Evolutionary conservation across 2,797 vertebrate genomes (phyloP).

Genomic region (Gallirallus australis): DNA sequence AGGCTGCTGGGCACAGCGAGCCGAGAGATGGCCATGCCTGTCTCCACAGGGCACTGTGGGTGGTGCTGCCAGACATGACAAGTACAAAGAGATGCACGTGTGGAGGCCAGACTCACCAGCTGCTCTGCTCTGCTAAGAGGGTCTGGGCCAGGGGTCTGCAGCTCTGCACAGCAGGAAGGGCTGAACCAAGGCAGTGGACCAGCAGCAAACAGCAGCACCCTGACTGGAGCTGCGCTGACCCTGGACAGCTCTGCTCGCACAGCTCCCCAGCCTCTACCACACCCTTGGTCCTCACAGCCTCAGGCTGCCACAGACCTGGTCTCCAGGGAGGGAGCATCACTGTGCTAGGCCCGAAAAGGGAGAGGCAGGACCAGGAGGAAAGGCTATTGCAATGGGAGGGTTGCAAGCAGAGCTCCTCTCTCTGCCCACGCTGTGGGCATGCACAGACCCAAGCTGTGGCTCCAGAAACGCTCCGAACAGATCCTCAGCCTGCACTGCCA

Average conservation of each 20-base stretch:
- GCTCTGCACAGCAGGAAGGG: neutral
- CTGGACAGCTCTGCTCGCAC: neutral
- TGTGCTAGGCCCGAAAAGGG: neutral
- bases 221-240: neutral
- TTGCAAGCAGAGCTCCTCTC: neutral
- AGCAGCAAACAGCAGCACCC: neutral
- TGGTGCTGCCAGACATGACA: neutral
- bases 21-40: neutral
- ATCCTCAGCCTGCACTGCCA: neutral
- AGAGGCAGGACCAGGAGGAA: neutral
- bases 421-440: neutral
- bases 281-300: neutral
- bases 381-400: neutral
- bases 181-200: neutral
- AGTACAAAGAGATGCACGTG: neutral
- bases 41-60: neutral
- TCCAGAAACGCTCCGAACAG: neutral
- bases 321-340: neutral
- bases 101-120: neutral
- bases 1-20: neutral
- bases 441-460: neutral
- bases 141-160: neutral
- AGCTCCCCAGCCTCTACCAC: neutral
- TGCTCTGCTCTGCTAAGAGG: neutral
- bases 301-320: accelerated